Base-by-base conservation (phyloP, 2,113 vertebrate species). In the Fukomys damarensis region DNA sequence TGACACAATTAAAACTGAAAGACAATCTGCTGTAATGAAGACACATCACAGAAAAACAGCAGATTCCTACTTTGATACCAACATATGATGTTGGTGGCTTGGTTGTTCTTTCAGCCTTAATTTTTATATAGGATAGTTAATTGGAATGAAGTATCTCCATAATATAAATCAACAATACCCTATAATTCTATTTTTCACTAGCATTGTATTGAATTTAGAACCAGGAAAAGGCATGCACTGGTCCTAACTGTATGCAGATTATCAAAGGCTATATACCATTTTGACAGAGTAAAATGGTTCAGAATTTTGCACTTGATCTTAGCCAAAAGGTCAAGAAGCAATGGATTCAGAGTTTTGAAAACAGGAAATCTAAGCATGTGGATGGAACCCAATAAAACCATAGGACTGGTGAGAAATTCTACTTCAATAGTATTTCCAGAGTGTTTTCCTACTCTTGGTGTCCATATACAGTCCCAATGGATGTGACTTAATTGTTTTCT, bases 61-160 rank as follows among this genome's bases (percentile, higher is more conserved):
- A 22, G 72, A 90, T 24, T 35, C 14, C 70, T 4, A 5, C 20
- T 24, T 0, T 3, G 76, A 83, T 16, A 8, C 26, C 49, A 17
- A 1, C 3, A 7, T 38, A 35, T 8, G 43, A n/a, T 1, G 0
- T 13, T 3, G 2, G 26, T 3, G 65, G 28, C 20, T 5, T 41
- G 54, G 4, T 3, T 70, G 3, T 46, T 86, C 28, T 79, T 56
- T 61, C 35, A 5, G 16, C 14, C 54, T 54, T 10, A 22, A 52
- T 80, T 26, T 96, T 83, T 11, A 76, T 28, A 5, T 2, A 52
- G 0, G 35, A 72, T 63, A 81, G 30, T 3, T 26, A 26, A n/a
- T 3, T 68, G 63, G 52, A 35, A 61, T 32, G 72, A 87, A 61
- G 61, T 19, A 61, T 63, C 49, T 72, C 5, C 84, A 77, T 80